A percentile compares a stretch with the other conserved stretches of the same genome.
Evolutionary conservation across 1,140 invertebrate genomes (phyloP).

Genomic region (Scylla paramamosain): DNA sequence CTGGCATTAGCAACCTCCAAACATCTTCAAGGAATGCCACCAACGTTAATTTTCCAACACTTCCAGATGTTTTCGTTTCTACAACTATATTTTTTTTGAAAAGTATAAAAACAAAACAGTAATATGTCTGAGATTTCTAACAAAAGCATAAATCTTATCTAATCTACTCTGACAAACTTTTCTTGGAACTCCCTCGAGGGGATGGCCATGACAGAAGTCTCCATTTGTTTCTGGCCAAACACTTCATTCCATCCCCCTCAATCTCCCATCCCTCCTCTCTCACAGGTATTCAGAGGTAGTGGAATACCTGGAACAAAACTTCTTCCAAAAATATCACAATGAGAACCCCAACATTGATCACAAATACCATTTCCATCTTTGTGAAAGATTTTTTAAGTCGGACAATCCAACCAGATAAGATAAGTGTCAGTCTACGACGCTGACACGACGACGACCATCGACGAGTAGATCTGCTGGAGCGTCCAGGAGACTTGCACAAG

Average conservation of each 20-base stretch:
- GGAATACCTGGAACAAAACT: too few relatives aligned
- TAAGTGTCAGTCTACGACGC: background rate
- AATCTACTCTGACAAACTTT: background rate
- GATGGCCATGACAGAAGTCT: too few relatives aligned
- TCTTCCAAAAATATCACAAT: conserved; percentile 34
- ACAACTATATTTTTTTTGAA: conserved; percentile 52
- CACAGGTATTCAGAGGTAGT: too few relatives aligned
- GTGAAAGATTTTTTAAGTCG: conserved; percentile 47
- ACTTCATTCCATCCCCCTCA: too few relatives aligned
- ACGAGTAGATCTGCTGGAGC: conserved; percentile 57
- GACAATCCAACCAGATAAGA: background rate
- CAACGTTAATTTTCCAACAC: background rate
- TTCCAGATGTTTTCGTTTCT: background rate
- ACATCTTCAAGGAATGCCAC: conserved; percentile 60
- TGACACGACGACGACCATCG: conserved; percentile 60
- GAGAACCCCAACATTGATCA: conserved; percentile 33
- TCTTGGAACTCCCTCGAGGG: too few relatives aligned
- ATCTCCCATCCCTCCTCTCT: too few relatives aligned
- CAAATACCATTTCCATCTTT: conserved; percentile 5
- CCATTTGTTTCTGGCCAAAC: too few relatives aligned
- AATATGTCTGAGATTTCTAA: conserved; percentile 54
- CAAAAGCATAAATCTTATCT: background rate
- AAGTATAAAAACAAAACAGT: conserved; percentile 27
- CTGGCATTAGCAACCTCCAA: conserved; percentile 26
- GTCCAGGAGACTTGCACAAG: conserved; percentile 41